Base-by-base conservation (phyloP, 1,140 invertebrate species). In the Araneus ventricosus region DNA sequence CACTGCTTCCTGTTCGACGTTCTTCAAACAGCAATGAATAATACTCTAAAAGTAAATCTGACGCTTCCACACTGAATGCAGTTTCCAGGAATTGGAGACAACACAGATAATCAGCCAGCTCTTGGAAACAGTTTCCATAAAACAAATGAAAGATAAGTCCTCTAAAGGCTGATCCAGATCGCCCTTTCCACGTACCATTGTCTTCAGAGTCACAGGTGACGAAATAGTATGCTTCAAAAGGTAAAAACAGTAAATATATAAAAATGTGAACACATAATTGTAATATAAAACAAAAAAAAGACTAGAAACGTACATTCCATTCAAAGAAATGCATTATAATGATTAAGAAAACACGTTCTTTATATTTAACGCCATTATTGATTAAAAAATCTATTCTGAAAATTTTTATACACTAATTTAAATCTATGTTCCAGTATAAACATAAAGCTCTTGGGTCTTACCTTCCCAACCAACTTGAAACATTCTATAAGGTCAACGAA, bases 121-220 rank as follows among this genome's bases (percentile, higher is more conserved):
- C 85, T 59, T 39, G 6, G 52, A 39, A 87, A 41, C 61, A 87
- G 20, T 24, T 22, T 87, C 91, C 91, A 93, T 93, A 3, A 30
- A 79, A 87, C 27, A 93, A 59, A 79, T 93, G 91, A 61, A 70
- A 80, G 34, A 93, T 39, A 30, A 93, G 30, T 22, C 67, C 59
- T 88, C 91, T 75, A 67, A 79, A 79, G n/a, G 91, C 91, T n/a
- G 41, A 59, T 57, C 84, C 67, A 30, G 91, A 93, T 30, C 57
- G 27, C 7, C 67, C 82, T 24, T 39, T 87, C 59, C 37, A 93
- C 4, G 10, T 57, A n/a, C 67, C 91, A 79, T 79, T 45, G 20
- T 41, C 57, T 59, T 79, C 37, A 87, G 45, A 41, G 79, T 93
- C 91, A 87, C 91, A 93, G 17, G 79, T 87, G 1, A 22, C 59